Conservation (phyloP, 2,797 vertebrate species). For the Buphagus erythrorhynchus region DNA sequence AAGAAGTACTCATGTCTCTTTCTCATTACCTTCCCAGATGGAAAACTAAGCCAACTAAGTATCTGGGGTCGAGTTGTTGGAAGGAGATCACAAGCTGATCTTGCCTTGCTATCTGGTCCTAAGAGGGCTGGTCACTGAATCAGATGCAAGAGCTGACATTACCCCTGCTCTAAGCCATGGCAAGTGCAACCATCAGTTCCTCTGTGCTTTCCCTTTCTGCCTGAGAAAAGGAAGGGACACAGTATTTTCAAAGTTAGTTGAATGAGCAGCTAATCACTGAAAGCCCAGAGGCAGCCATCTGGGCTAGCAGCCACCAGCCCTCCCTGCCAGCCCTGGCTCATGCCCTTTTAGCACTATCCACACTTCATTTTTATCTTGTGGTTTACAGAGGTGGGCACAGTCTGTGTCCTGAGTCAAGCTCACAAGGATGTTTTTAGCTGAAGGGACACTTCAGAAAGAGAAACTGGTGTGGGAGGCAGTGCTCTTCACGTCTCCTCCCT, state of each 20-base stretch:
- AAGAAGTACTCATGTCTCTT: not conserved
- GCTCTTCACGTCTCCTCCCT: not conserved
- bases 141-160: rapidly evolving
- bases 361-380: not conserved
- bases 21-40: not conserved
- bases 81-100: not conserved
- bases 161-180: rapidly evolving
- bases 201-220: not conserved
- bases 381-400: not conserved
- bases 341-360: not conserved
- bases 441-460: not conserved
- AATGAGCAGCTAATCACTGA: not conserved
- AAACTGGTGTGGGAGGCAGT: not conserved
- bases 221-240: not conserved
- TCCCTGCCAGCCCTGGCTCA: not conserved
- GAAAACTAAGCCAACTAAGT: not conserved
- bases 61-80: not conserved
- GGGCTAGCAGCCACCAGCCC: not conserved
- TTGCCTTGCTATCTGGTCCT: not conserved
- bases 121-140: rapidly evolving
- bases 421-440: not conserved
- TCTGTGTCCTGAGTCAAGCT: not conserved
- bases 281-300: not conserved
- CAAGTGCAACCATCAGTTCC: not conserved
- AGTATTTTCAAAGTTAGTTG: rapidly evolving